Evolutionary conservation across 2,113 vertebrate genomes (phyloP).

Genomic region (Onychostruthus taczanowskii): DNA sequence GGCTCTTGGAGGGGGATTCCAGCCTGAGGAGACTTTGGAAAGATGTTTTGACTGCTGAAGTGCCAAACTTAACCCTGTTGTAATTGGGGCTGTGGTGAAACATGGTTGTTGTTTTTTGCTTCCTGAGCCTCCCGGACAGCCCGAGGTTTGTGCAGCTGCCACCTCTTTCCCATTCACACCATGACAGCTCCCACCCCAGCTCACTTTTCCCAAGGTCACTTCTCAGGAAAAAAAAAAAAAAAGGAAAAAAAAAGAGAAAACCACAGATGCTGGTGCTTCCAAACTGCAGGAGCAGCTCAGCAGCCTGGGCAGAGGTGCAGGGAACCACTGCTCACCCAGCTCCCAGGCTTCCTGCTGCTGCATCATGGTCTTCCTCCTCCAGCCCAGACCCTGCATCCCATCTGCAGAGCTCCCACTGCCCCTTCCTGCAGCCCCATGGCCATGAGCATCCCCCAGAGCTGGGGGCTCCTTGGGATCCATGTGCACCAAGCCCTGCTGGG

Average conservation of each 20-base stretch:
- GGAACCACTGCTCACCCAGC: rapidly evolving
- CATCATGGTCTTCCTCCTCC: background rate
- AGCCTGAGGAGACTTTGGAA: conserved; percentile 13
- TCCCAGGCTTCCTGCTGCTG: background rate
- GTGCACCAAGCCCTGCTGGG: background rate
- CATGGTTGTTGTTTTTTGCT: conserved; percentile 41
- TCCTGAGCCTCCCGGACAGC: conserved; percentile 11
- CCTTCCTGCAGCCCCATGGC: rapidly evolving
- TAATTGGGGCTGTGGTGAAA: conserved; percentile 40
- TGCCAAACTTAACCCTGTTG: conserved; percentile 42
- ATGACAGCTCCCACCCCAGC: background rate
- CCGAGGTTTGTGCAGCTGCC: conserved; percentile 22
- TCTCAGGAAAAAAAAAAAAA: rapidly evolving
- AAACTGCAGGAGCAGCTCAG: background rate
- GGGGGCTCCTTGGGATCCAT: rapidly evolving
- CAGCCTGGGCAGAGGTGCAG: background rate
- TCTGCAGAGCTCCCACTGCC: background rate
- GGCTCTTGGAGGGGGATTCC: background rate
- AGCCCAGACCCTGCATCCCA: rapidly evolving
- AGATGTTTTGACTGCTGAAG: conserved; percentile 65
- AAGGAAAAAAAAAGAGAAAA: rapidly evolving
- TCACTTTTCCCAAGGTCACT: background rate
- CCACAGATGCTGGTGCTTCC: background rate
- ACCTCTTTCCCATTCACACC: background rate
- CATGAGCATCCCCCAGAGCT: rapidly evolving